Evolutionary conservation across 2,888 invertebrate species (phyloP), one percentile per base, ranked within the genome.

Genomic region (Pachydiplax longipennis): DNA sequence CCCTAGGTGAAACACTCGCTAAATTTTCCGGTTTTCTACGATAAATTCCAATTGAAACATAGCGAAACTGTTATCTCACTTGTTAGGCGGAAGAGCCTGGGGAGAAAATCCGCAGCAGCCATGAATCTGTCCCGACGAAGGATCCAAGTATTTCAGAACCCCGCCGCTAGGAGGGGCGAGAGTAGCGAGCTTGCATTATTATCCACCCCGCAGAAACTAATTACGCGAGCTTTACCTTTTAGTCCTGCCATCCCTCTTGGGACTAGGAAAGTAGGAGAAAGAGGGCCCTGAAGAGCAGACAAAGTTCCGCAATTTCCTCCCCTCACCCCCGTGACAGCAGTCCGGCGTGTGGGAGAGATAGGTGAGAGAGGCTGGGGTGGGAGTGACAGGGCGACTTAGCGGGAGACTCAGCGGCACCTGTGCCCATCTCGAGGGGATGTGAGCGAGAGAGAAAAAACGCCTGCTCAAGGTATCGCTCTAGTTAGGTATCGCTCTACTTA

Each of bases 141-240:
- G 65, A n/a, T 13, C 61, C 87, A n/a, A 35, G 65, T 22, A 37
- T 87, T 40, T 83, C 35, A 35, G 61, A 58, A 83, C 18, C 61
- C 48, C 83, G 37, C 61, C 13, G 15, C 35, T 31, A 53, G 82
- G 81, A 81, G 80, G 80, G 6, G 81, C 81, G n/a, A n/a, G n/a
- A 8, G 40, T 12, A 22, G 81, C 82, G 82, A n/a, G 12, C 65
- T 8, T 65, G 61, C 87, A 87, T 87, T 61, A 87, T 58, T 87
- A 87, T 83, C 83, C 58, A 83, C 83, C 58, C 83, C 58, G 83
- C 83, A 83, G 58, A 61, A 87, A 61, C 87, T 87, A 87, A 87
- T 87, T 87, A 61, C 87, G 87, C 83, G 83, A 35, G 58, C 83
- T 61, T 65, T 83, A 35, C 58, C 83, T 61, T 83, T 83, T 83